These are phyloP conservation scores for Panulirus ornatus DNA, from an alignment of 1,140 invertebrate genomes.

Conservation along the genomic window DNA sequence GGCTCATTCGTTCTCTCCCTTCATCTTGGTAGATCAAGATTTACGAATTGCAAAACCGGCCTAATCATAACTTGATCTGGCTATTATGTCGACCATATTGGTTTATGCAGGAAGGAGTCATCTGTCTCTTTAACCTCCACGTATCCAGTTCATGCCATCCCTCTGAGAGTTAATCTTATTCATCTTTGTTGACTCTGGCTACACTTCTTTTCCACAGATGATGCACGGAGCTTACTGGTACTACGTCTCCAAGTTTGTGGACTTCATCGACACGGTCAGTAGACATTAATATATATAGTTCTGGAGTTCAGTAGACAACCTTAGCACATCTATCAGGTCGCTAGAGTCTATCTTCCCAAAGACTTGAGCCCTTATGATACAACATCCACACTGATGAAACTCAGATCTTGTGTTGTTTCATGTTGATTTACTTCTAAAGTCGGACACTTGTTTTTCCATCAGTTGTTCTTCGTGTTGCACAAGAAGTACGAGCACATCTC, in stretches of 20 bases:
- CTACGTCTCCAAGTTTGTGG: conserved; percentile 81
- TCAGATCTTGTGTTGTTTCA: too few species aligned
- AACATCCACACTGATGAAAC: too few species aligned
- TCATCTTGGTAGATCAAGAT: not conserved
- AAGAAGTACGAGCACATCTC: conserved; percentile 91
- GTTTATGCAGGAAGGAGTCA: not conserved
- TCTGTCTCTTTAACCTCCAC: not conserved
- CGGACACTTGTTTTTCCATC: not conserved
- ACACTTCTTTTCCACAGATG: conserved; percentile 79
- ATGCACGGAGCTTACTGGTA: conserved; percentile 81
- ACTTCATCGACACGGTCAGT: conserved; percentile 80
- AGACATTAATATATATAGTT: too few species aligned
- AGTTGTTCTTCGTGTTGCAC: conserved; percentile 90
- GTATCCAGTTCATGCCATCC: not conserved
- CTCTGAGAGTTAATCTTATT: too few species aligned
- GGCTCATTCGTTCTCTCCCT: too few species aligned
- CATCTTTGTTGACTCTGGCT: too few species aligned
- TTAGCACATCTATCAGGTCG: too few species aligned
- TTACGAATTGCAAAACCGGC: not conserved
- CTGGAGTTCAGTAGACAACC: too few species aligned
- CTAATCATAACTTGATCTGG: not conserved
- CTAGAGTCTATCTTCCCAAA: too few species aligned
- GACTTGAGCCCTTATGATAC: too few species aligned
- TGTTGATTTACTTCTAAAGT: too few species aligned
- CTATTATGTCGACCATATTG: not conserved